Base-by-base conservation (phyloP, 2,113 vertebrate genomes). In the Lagenorhynchus albirostris region DNA sequence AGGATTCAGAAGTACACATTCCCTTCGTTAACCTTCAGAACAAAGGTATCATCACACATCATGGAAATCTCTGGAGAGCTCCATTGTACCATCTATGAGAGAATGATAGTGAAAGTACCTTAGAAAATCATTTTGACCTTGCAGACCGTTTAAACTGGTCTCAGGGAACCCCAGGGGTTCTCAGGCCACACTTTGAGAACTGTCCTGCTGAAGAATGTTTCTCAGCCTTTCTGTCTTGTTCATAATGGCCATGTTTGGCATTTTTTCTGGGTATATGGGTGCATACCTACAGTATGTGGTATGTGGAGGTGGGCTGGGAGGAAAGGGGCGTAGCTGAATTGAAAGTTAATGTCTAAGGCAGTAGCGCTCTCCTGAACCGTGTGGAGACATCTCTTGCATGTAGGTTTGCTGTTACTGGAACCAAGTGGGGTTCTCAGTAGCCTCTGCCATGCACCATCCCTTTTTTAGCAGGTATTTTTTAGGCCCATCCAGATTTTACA, bases 271-370 rank as follows among this genome's bases (percentile, higher is more conserved):
- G 6, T 25, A 11, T 82, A 36, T 21, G 36, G 10, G 33, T 53
- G 2, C 9, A 7, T 44, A 12, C 9, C 5, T 4, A 18, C 6
- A 38, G 1, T 18, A 14, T 11, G 4, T 21, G 4, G 33, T 38
- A 13, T 21, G 17, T 60, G 50, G 33, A 44, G 20, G 15, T 47
- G 44, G 29, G 21, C 17, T 38, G 36, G 36, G 53, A 21, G 29
- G 47, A 21, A 74, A 44, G 73, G 41, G 26, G 31, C 3, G 1
- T 15, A 38, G 17, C 8, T 6, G 50, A 33, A n/a, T 21, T 15
- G 13, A 17, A 73, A 53, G 33, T 9, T 50, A 25, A 38, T 20
- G 12, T 41, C 79, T 29, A 1, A 23, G 47, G 58, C 65, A 8
- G 20, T 3, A 6, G 6, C 0, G 4, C 68, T 58, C 6, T 53